Evolutionary conservation across 2,113 vertebrate species (phyloP).

Genomic region (Plectropomus leopardus): DNA sequence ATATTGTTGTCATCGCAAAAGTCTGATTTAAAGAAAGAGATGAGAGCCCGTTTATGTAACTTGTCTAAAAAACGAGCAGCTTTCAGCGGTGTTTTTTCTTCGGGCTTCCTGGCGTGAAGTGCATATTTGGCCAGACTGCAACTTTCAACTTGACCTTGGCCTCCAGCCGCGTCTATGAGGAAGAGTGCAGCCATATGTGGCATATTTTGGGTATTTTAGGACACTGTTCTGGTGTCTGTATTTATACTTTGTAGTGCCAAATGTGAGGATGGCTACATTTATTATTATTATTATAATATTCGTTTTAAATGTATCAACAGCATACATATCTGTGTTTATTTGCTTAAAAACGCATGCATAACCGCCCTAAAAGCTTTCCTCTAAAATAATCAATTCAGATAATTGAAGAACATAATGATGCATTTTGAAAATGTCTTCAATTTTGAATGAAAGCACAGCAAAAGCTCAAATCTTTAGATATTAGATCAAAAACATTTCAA

Average conservation of each 20-base stretch:
- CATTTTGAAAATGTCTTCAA: background rate
- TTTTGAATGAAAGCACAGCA: background rate
- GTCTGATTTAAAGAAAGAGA: background rate
- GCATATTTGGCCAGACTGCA: constrained; percentile 86
- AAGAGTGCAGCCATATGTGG: constrained; percentile 44
- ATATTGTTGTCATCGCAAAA: background rate
- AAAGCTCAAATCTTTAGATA: background rate
- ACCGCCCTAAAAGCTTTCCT: background rate
- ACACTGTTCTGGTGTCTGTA: background rate
- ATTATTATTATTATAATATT: background rate
- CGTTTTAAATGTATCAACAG: background rate
- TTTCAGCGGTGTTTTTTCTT: constrained; percentile 16
- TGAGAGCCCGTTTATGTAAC: background rate
- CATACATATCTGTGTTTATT: background rate
- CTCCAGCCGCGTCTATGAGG: constrained; percentile 84
- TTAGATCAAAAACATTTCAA: background rate
- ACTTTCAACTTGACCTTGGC: constrained; percentile 99
- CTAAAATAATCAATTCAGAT: background rate
- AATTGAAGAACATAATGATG: background rate
- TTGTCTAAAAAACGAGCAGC: background rate
- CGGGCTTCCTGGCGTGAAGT: constrained; percentile 58
- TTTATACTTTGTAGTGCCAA: background rate
- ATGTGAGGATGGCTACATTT: background rate
- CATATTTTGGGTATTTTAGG: constrained; percentile 31
- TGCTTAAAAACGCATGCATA: background rate